Conservation (phyloP, 2,113 vertebrate genomes). For the Phaethon lepturus region DNA sequence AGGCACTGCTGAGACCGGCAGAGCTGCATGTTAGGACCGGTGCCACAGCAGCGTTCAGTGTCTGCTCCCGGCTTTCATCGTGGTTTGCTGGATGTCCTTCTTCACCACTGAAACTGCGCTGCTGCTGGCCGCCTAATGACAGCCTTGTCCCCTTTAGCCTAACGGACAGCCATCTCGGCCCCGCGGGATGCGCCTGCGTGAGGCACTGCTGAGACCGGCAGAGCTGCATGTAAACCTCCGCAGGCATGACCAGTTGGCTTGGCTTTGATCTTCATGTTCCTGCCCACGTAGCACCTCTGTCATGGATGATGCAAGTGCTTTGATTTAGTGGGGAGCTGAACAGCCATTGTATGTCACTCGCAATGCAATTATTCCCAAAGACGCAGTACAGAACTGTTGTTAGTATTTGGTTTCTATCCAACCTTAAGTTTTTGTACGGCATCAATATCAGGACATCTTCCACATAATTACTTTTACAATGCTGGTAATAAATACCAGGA, state of each 20-base stretch:
- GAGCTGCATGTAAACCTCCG: not conserved
- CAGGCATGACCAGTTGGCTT: not conserved
- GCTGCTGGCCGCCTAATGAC: not conserved
- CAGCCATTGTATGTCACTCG: not conserved
- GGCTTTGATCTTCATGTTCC: not conserved
- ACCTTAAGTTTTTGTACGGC: not conserved
- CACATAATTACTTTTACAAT: not conserved
- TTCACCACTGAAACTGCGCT: not conserved
- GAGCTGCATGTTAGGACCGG: not conserved
- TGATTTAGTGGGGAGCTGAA: not conserved
- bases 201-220: not conserved
- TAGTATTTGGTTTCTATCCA: not conserved
- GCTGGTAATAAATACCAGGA: not conserved
- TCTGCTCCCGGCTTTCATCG: not conserved
- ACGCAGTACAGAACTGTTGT: not conserved
- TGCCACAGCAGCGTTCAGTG: rapidly evolving
- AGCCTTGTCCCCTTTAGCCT: not conserved
- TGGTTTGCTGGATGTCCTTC: not conserved
- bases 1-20: not conserved
- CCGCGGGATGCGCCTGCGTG: rapidly evolving
- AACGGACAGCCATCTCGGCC: not conserved
- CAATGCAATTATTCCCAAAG: not conserved
- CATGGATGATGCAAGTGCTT: not conserved
- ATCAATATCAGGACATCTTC: not conserved
- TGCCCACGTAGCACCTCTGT: not conserved